These are phyloP conservation scores for Eupsilia transversa DNA, from an alignment of 2,888 invertebrate species.

Conservation along the genomic window DNA sequence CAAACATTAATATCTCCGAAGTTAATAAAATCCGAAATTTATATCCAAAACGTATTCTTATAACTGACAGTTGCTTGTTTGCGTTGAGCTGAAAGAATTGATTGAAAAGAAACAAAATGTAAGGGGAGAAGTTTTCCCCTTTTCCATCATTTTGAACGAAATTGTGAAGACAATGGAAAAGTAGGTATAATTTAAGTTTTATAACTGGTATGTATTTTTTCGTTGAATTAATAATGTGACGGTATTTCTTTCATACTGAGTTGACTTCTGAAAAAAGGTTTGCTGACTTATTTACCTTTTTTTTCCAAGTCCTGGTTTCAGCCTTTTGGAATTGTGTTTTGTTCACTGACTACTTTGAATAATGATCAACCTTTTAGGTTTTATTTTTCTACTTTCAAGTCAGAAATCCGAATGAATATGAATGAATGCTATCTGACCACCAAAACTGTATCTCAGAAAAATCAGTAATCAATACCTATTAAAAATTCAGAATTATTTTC, in stretches of 20 bases:
- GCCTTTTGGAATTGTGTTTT: background rate
- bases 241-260: background rate
- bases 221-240: slow-evolving; percentile 24
- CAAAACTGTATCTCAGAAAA: background rate
- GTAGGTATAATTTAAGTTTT: slow-evolving; percentile 65
- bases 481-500: background rate
- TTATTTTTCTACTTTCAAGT: background rate
- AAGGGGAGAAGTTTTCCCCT: slow-evolving; percentile 70
- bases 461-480: background rate
- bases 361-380: background rate
- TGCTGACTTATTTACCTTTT: too few relatives aligned
- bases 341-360: background rate
- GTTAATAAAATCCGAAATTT: slow-evolving; percentile 47
- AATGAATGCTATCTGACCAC: background rate
- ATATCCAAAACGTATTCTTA: slow-evolving; percentile 52
- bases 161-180: slow-evolving; percentile 70
- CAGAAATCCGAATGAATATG: background rate
- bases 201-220: slow-evolving; percentile 32
- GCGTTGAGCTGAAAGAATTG: slow-evolving; percentile 58
- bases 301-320: background rate
- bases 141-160: slow-evolving; percentile 74
- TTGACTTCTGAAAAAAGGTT: background rate
- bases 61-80: slow-evolving; percentile 66
- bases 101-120: slow-evolving; percentile 80
- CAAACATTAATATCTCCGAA: slow-evolving; percentile 39